Conservation (phyloP, 2,113 vertebrate species). For the Prionailurus viverrinus region DNA sequence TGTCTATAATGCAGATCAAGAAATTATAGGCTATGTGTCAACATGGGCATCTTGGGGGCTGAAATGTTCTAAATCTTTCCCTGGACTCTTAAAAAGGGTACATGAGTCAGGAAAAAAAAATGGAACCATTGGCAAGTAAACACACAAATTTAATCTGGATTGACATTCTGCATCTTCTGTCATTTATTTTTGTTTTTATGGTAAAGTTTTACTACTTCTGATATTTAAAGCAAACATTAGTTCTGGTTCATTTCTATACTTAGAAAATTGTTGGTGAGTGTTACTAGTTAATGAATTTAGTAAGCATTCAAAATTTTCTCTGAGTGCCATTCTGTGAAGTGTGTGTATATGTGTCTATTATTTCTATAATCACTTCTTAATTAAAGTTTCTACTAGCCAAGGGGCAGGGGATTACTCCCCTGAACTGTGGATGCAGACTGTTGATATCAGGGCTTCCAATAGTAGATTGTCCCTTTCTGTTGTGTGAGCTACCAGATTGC, state of each 20-base stretch:
- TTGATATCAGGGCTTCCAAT: not conserved
- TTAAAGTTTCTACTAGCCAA: slow-evolving; percentile 18
- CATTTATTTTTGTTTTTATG: slow-evolving; percentile 24
- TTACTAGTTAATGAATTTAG: slow-evolving; percentile 45
- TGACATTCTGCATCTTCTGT: not conserved
- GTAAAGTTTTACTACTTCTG: slow-evolving; percentile 20
- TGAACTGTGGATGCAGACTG: not conserved
- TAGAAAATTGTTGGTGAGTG: not conserved
- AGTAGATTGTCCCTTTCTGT: not conserved
- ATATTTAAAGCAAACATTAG: slow-evolving; percentile 13
- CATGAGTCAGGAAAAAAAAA: not conserved
- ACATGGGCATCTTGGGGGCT: not conserved
- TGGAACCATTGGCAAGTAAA: not conserved
- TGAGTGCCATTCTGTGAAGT: not conserved
- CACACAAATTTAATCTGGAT: not conserved
- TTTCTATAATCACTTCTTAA: slow-evolving; percentile 63
- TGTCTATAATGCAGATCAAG: not conserved
- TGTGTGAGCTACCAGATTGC: not conserved
- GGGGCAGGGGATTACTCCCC: not conserved
- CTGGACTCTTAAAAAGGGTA: not conserved
- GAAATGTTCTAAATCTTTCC: not conserved
- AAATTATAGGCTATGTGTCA: not conserved
- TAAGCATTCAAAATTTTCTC: not conserved
- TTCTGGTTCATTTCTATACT: slow-evolving; percentile 13
- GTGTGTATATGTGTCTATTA: not conserved